A percentile compares a stretch with the other conserved stretches of the same genome.
phyloP scores from a whole-genome alignment of 53 echinoderm and acorn worm genomes.

The Astropecten irregularis region DNA sequence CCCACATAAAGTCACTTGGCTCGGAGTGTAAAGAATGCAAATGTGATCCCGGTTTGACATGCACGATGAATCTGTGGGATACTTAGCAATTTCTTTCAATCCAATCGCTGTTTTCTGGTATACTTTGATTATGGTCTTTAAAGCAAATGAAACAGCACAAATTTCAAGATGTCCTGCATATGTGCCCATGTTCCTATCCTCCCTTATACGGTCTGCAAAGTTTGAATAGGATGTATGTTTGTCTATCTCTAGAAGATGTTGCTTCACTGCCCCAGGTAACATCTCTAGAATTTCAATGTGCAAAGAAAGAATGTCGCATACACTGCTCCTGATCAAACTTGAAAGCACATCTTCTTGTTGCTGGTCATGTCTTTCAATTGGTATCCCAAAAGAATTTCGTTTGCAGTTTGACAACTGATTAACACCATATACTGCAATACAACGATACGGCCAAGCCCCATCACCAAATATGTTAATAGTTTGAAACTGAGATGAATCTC shows the following conservation, averaged over 20 bases:
- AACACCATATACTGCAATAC: conserved; percentile 19
- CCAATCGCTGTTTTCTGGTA: conserved; percentile 8
- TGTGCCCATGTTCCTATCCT: neutral
- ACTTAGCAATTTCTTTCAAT: conserved; percentile 14
- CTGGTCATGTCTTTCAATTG: neutral
- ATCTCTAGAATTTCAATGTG: neutral
- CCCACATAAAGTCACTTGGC: conserved; percentile 3
- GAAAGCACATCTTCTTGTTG: neutral
- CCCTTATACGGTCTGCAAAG: neutral
- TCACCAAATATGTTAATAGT: conserved; percentile 23
- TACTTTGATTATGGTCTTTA: conserved; percentile 2
- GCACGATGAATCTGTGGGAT: neutral
- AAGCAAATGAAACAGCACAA: conserved; percentile 12
- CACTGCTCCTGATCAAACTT: neutral
- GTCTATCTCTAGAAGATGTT: conserved; percentile 22
- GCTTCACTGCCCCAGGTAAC: neutral
- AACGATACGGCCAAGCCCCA: conserved; percentile 39
- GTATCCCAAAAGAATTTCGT: neutral
- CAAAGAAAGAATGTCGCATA: neutral
- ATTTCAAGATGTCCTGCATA: conserved; percentile 32
- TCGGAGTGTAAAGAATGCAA: conserved; percentile 12
- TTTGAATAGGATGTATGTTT: neutral
- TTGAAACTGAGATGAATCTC: neutral
- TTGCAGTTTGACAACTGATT: neutral
- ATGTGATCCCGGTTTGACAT: conserved; percentile 1